Percentiles rank a stretch among this genome's conserved stretches.
Conservation (phyloP, 2,113 vertebrate species). For the Glareola pratincola region DNA sequence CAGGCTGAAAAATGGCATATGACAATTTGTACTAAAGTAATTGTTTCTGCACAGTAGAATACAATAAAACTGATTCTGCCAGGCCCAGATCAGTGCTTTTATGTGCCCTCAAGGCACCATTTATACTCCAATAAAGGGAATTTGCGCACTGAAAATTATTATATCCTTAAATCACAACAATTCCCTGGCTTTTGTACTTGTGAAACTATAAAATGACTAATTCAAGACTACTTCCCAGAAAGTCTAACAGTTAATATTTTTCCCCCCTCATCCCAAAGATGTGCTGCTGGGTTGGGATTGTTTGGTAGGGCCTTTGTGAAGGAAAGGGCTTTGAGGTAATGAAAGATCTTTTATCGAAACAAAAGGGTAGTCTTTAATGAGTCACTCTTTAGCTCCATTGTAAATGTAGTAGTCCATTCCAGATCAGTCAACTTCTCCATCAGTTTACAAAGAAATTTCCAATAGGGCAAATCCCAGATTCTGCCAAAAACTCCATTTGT, state of each 20-base stretch:
- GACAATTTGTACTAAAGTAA: conserved; percentile 19
- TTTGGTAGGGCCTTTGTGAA: neutral
- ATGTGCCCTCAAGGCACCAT: conserved; percentile 22
- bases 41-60: conserved; percentile 48
- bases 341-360: conserved; percentile 11
- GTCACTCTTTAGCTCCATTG: neutral
- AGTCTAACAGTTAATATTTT: neutral
- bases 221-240: neutral
- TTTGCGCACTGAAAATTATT: neutral
- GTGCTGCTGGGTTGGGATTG: neutral
- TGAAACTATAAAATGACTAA: neutral
- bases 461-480: conserved; percentile 4
- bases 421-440: conserved; percentile 32
- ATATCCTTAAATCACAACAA: conserved; percentile 33
- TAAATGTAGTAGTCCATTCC: neutral
- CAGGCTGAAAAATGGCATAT: conserved; percentile 33
- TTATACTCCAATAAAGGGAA: conserved; percentile 24
- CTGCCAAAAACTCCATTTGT: conserved; percentile 36
- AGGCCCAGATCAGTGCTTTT: conserved; percentile 37
- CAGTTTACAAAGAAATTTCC: conserved; percentile 12
- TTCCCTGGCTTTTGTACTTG: neutral
- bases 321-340: neutral
- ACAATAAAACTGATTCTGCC: conserved; percentile 51
- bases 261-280: neutral
- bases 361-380: neutral